A percentile compares a stretch with the other conserved stretches of the same genome.
Conservation (phyloP, 2,888 invertebrate genomes). For the Drosophila nr. fundita region DNA sequence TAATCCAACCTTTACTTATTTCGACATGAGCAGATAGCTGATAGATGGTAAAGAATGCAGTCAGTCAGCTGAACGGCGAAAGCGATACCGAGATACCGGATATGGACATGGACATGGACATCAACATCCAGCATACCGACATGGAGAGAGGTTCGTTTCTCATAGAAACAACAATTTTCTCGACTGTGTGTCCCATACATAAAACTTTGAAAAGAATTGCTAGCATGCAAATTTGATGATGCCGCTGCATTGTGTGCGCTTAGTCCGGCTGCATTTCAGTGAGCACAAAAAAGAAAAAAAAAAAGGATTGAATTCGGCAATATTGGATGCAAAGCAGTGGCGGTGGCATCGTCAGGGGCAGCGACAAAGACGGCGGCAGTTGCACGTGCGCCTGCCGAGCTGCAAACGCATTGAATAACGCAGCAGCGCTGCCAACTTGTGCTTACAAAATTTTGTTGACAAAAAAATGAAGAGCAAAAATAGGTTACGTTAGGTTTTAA, state of each 20-base stretch:
- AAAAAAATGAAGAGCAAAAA: slow-evolving; percentile 13
- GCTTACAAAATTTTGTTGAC: slow-evolving; percentile 25
- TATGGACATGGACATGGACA: slow-evolving; percentile 1
- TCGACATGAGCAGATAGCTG: slow-evolving; percentile 13
- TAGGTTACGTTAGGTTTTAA: too few species aligned
- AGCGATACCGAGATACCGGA: slow-evolving; percentile 13
- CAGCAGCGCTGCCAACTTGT: slow-evolving; percentile 33
- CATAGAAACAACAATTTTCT: slow-evolving; percentile 15
- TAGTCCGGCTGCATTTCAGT: slow-evolving; percentile 28
- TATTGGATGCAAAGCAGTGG: slow-evolving; percentile 1
- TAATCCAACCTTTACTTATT: not conserved
- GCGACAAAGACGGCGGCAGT: not conserved
- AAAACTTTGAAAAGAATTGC: slow-evolving; percentile 32
- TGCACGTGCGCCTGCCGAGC: slow-evolving; percentile 45
- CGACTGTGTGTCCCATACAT: slow-evolving; percentile 10
- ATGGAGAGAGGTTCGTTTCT: slow-evolving; percentile 2
- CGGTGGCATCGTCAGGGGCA: not conserved
- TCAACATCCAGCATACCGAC: not conserved
- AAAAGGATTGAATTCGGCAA: slow-evolving; percentile 36
- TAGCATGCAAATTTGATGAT: slow-evolving; percentile 57
- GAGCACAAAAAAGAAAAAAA: slow-evolving; percentile 14
- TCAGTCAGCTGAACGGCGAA: slow-evolving; percentile 4
- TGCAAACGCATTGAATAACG: slow-evolving; percentile 52
- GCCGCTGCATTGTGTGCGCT: slow-evolving; percentile 28
- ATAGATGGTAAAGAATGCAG: slow-evolving; percentile 10